Conservation (phyloP, 2,888 invertebrate genomes). For the Exocentrus adspersus region DNA sequence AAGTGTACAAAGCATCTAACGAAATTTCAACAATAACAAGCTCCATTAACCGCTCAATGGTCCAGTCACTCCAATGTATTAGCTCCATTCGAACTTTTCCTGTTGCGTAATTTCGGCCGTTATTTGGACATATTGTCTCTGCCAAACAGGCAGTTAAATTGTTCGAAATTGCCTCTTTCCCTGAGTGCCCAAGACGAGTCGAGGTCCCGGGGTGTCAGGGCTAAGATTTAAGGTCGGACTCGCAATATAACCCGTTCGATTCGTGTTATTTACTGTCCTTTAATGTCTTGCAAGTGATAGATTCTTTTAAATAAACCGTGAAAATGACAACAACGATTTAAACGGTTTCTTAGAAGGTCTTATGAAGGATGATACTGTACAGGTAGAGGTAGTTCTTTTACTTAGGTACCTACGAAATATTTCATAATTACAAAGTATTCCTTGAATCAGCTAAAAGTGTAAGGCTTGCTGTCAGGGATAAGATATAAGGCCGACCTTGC, state of each 20-base stretch:
- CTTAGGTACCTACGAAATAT: too few species aligned
- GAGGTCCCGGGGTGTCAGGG: not conserved
- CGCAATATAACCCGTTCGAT: slow-evolving; percentile 1
- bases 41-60: not conserved
- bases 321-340: too few species aligned
- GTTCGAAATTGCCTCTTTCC: slow-evolving; percentile 12
- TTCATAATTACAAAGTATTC: too few species aligned
- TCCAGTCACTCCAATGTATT: slow-evolving; percentile 3
- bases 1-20: not conserved
- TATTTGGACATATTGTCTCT: slow-evolving; percentile 10
- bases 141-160: slow-evolving; percentile 10
- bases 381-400: too few species aligned
- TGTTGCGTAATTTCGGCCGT: slow-evolving; percentile 8
- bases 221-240: slow-evolving; percentile 6
- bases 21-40: slow-evolving; percentile 6
- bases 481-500: slow-evolving; percentile 11
- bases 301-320: too few species aligned
- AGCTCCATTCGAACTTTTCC: not conserved
- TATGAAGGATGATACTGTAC: too few species aligned
- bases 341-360: too few species aligned
- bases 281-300: too few species aligned
- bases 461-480: not conserved
- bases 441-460: not conserved
- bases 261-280: not conserved
- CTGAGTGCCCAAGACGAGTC: slow-evolving; percentile 6